Evolutionary conservation across 2,888 invertebrate species (phyloP), one percentile per base, ranked within the genome.

Genomic region (Drosophila mimetica): DNA sequence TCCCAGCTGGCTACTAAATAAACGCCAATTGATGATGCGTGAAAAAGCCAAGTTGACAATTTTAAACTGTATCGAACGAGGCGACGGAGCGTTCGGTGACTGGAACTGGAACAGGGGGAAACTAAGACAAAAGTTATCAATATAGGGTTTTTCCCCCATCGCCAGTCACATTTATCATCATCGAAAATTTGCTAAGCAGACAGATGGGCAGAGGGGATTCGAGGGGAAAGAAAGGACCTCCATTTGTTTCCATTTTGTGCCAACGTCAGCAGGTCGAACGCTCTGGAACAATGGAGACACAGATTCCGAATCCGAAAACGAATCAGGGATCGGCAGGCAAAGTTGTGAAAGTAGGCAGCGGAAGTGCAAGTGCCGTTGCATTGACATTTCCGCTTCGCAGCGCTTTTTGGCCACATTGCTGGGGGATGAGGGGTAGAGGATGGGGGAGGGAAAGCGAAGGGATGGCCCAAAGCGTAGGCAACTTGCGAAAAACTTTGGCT

Each of bases 221-320:
- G 8, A 25, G 36, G 25, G 39, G 22, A 8, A 3, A 78, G 74
- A n/a, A n/a, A n/a, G n/a, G n/a, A n/a, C 74, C 75, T 72, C 77
- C 83, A 84, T 84, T 87, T 87, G 87, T 84, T 84, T 85, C 82
- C 85, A 84, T 84, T 84, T 84, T 84, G 71, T 79, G 87, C 82
- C 73, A 81, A 79, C 87, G 85, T 84, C 83, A 84, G 83, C 83
- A 85, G 75, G 72, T 74, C 72, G 76, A 85, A 70, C 71, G 69
- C 82, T 44, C 67, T 73, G 73, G 74, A 86, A 76, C 79, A 84
- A 78, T 78, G 64, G 55, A 39, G 72, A 39, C 47, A 52, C 52
- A 44, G 57, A 53, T 58, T 42, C 54, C 16, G 36, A 25, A 28
- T 28, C 25, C 25, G 47, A 32, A 41, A 22, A 46, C 44, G 54